Conservation (phyloP, 2,797 vertebrate species). For the Glossophaga mutica region DNA sequence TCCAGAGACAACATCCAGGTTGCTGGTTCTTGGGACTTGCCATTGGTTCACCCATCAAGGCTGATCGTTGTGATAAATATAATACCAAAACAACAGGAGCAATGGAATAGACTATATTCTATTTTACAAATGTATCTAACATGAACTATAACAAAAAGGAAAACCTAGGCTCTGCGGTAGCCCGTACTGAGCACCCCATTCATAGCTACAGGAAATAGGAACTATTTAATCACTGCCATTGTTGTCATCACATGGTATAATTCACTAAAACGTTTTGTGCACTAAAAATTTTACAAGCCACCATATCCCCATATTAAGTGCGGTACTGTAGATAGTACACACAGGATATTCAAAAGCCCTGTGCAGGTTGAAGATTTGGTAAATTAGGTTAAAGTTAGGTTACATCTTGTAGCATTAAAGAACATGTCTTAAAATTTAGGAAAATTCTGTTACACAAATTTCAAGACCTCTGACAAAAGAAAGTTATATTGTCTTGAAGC, state of each 20-base stretch:
- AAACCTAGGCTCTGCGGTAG: neutral
- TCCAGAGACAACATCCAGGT: conserved; percentile 10
- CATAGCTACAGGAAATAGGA: neutral
- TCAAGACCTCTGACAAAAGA: neutral
- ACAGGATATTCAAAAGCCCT: neutral
- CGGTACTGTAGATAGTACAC: neutral
- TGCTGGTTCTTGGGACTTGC: neutral
- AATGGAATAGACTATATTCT: neutral
- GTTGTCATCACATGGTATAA: neutral
- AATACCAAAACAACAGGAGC: neutral
- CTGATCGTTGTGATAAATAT: neutral
- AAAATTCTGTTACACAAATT: neutral
- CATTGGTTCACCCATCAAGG: neutral
- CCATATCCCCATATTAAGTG: neutral
- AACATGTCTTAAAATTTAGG: neutral
- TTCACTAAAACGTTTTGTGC: neutral
- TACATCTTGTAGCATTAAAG: neutral
- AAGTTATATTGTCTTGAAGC: neutral
- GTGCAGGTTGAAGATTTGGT: neutral
- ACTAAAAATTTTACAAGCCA: neutral
- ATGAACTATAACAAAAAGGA: neutral
- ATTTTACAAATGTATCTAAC: neutral
- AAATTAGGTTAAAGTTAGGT: neutral
- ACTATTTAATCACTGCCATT: neutral
- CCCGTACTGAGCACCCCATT: neutral